Conservation (phyloP, 2,113 vertebrate genomes). For the Xyrauchen texanus region DNA sequence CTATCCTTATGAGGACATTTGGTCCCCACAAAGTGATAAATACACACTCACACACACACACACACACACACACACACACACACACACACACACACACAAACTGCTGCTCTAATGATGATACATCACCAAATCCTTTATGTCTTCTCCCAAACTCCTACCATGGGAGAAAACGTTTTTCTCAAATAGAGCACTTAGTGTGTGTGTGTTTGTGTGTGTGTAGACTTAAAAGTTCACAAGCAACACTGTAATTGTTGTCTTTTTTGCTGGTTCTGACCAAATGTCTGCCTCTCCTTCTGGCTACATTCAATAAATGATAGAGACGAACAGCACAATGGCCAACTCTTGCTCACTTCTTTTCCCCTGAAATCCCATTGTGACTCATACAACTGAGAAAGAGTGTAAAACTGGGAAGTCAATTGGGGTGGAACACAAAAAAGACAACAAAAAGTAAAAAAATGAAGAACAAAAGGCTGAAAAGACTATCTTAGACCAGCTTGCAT, state of each 20-base stretch:
- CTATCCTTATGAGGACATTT: too few species aligned
- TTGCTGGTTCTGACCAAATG: slow-evolving; percentile 42
- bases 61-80: too few species aligned
- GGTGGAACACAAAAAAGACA: too few species aligned
- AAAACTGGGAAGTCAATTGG: too few species aligned
- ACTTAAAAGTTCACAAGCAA: slow-evolving; percentile 1
- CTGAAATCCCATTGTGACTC: not conserved
- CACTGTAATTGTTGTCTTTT: slow-evolving; percentile 25
- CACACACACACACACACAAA: slow-evolving; percentile 38
- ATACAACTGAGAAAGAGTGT: not conserved
- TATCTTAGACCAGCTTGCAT: too few species aligned
- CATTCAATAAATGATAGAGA: slow-evolving; percentile 42
- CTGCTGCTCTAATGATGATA: slow-evolving; percentile 19
- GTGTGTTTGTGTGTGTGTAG: too few species aligned
- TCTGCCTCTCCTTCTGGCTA: slow-evolving; percentile 36
- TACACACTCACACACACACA: too few species aligned
- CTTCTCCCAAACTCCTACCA: not conserved
- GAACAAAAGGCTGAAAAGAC: too few species aligned
- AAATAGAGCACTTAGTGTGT: too few species aligned
- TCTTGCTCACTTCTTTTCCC: slow-evolving; percentile 4
- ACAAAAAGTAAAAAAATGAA: too few species aligned
- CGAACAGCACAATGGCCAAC: slow-evolving; percentile 3
- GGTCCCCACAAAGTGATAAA: too few species aligned
- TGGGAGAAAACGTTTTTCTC: too few species aligned
- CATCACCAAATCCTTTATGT: slow-evolving; percentile 26